Conservation (phyloP, 1,140 invertebrate species). For the Lordiphosa collinella region DNA sequence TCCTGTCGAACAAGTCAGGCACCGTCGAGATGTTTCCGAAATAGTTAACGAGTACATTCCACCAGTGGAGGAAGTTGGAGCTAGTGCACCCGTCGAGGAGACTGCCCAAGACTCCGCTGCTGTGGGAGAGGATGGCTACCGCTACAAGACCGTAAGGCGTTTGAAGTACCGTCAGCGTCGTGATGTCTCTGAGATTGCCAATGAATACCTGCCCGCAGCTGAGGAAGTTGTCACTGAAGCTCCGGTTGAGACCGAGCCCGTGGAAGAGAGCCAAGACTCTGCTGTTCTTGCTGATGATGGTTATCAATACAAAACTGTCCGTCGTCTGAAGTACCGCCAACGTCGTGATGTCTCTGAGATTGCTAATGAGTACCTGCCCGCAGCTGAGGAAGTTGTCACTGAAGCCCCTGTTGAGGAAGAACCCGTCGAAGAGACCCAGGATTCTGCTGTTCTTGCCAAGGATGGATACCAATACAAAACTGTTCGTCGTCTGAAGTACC, state of each 20-base stretch:
- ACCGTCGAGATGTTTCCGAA: slow-evolving; percentile 71
- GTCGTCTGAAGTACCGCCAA: slow-evolving; percentile 48
- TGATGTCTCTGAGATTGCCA: slow-evolving; percentile 50
- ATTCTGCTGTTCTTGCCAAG: slow-evolving; percentile 37
- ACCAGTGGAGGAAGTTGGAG: slow-evolving; percentile 47
- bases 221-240: slow-evolving; percentile 36
- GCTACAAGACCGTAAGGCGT: slow-evolving; percentile 50
- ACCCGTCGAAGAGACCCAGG: slow-evolving; percentile 31
- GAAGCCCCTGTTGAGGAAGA: slow-evolving; percentile 24
- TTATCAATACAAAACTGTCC: slow-evolving; percentile 55
- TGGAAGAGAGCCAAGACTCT: slow-evolving; percentile 18
- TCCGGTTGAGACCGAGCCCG: background rate
- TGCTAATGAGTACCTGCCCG: slow-evolving; percentile 53
- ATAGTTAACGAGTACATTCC: slow-evolving; percentile 62
- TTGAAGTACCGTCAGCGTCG: slow-evolving; percentile 51
- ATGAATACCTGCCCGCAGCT: slow-evolving; percentile 52
- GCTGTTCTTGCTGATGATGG: slow-evolving; percentile 42
- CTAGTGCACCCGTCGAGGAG: slow-evolving; percentile 22
- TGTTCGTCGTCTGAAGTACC: slow-evolving; percentile 51
- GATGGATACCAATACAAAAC: slow-evolving; percentile 60
- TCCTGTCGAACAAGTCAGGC: slow-evolving; percentile 74
- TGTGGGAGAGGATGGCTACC: slow-evolving; percentile 46
- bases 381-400: slow-evolving; percentile 28
- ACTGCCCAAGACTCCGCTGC: slow-evolving; percentile 44
- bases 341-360: slow-evolving; percentile 62